These are phyloP conservation scores for Gopherus flavomarginatus DNA, from an alignment of 2,113 vertebrate species.

Conservation along the genomic window DNA sequence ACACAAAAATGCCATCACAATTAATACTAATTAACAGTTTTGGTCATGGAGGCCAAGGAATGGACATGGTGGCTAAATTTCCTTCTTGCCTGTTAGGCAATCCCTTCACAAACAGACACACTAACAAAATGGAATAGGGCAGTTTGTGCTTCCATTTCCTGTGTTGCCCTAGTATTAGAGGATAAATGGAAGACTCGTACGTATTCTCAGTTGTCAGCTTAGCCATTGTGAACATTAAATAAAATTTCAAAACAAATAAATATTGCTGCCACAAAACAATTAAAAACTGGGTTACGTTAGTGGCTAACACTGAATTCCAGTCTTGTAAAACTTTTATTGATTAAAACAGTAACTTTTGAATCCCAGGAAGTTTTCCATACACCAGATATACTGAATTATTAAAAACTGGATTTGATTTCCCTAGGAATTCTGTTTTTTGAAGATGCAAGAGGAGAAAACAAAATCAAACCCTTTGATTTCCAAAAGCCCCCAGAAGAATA, in stretches of 20 bases:
- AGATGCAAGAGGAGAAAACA: not conserved
- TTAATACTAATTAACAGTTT: conserved; percentile 20
- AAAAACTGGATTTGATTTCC: not conserved
- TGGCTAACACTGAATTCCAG: not conserved
- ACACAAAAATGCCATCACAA: not conserved
- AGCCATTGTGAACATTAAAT: not conserved
- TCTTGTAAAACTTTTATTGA: not conserved
- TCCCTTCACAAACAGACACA: not conserved
- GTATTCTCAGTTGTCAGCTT: not conserved
- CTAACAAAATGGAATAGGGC: not conserved
- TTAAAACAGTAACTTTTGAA: not conserved
- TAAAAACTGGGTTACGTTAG: not conserved
- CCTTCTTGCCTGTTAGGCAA: not conserved
- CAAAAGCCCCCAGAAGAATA: conserved; percentile 1
- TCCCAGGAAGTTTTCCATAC: not conserved
- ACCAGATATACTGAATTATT: not conserved
- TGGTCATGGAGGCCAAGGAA: not conserved
- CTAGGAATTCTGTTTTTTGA: not conserved
- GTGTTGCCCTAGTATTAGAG: not conserved
- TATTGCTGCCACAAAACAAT: not conserved
- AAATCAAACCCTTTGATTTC: not conserved
- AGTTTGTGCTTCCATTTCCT: not conserved
- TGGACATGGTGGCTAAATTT: conserved; percentile 18
- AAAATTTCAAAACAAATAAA: not conserved
- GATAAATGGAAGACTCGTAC: not conserved